Conservation (phyloP, 2,113 vertebrate genomes). For the Myxocyprinus asiaticus region DNA sequence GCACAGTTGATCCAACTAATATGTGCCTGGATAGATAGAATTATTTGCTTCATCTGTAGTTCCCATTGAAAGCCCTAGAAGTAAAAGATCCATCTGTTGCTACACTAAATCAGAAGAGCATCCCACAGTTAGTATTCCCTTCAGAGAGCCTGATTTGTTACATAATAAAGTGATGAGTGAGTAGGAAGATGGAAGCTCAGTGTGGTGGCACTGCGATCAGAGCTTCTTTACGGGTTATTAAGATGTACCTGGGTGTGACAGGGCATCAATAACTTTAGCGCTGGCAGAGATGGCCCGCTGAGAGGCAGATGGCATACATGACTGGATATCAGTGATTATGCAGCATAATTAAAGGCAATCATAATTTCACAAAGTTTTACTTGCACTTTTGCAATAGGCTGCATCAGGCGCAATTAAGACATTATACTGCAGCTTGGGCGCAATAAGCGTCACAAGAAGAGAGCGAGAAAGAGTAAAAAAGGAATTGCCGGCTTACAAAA, state of each 20-base stretch:
- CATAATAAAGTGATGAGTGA: slow-evolving; percentile 33
- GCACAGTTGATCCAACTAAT: not conserved
- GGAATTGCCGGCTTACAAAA: not conserved
- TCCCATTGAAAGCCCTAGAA: slow-evolving; percentile 1
- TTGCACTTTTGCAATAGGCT: slow-evolving; percentile 39
- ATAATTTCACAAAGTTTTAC: slow-evolving; percentile 56
- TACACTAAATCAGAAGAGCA: not conserved
- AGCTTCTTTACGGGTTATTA: slow-evolving; percentile 53
- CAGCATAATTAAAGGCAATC: slow-evolving; percentile 60
- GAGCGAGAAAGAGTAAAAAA: too few relatives aligned
- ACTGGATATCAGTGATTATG: slow-evolving; percentile 69
- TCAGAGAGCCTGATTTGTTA: slow-evolving; percentile 36
- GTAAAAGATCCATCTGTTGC: not conserved
- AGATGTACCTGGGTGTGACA: slow-evolving; percentile 77
- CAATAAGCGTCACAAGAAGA: not conserved
- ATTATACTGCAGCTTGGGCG: not conserved
- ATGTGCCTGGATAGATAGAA: not conserved
- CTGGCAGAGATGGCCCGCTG: slow-evolving; percentile 75
- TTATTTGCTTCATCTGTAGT: slow-evolving; percentile 1
- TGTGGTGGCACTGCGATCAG: slow-evolving; percentile 34
- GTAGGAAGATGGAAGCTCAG: slow-evolving; percentile 40
- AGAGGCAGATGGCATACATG: slow-evolving; percentile 78
- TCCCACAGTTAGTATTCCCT: slow-evolving; percentile 38
- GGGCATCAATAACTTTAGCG: slow-evolving; percentile 77
- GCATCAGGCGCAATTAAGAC: slow-evolving; percentile 21